Percentiles rank a stretch among this genome's conserved stretches.
These are phyloP conservation scores for Bombus pascuorum DNA, from an alignment of 1,140 invertebrate species.

Conservation along the genomic window DNA sequence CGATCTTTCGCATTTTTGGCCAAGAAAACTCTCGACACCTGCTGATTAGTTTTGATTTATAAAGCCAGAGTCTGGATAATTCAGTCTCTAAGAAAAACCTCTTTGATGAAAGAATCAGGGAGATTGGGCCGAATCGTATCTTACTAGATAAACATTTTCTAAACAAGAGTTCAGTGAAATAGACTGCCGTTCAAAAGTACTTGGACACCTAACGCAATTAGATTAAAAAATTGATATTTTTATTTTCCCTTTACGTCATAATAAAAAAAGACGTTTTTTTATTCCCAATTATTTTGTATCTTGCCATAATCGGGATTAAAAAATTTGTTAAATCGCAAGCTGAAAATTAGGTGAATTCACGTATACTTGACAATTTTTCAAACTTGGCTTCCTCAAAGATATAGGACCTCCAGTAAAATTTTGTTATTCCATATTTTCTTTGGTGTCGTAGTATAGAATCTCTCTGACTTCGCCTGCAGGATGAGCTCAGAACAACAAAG, in stretches of 20 bases:
- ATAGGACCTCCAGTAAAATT: not conserved
- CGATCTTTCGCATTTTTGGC: not conserved
- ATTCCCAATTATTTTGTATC: too few relatives aligned
- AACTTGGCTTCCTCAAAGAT: not conserved
- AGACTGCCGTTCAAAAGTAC: not conserved
- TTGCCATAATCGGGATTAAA: too few relatives aligned
- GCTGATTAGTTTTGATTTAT: not conserved
- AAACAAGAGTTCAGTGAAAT: not conserved
- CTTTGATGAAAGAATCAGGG: not conserved
- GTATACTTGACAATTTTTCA: too few relatives aligned
- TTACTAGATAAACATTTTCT: not conserved
- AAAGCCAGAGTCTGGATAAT: not conserved
- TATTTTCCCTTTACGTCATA: too few relatives aligned
- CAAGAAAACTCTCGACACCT: not conserved
- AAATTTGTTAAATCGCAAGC: too few relatives aligned
- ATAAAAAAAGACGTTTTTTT: too few relatives aligned
- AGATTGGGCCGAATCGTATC: not conserved
- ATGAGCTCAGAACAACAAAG: not conserved
- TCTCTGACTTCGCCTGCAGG: accelerated
- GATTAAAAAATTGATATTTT: too few relatives aligned
- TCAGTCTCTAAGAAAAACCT: not conserved
- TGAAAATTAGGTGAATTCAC: not conserved
- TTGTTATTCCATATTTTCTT: not conserved
- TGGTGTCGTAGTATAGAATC: not conserved
- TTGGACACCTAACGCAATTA: too few relatives aligned